Evolutionary conservation across 2,113 vertebrate genomes (phyloP).

Genomic region (Sander lucioperca): DNA sequence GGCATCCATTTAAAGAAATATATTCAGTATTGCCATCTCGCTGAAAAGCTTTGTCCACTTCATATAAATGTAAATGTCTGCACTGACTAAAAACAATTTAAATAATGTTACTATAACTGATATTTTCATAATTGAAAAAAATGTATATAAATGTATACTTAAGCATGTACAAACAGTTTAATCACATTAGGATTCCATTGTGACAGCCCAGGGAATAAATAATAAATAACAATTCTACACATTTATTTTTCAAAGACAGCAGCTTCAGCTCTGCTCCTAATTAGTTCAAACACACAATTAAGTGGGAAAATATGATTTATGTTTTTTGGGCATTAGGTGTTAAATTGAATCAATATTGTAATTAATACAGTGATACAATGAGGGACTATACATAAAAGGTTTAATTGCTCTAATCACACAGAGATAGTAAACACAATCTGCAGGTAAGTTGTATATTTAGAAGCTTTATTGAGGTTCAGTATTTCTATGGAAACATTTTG

Average conservation of each 20-base stretch:
- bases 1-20: conserved; percentile 26
- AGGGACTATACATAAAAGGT: conserved; percentile 56
- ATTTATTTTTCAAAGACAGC: conserved; percentile 74
- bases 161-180: conserved; percentile 67
- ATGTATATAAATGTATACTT: conserved; percentile 40
- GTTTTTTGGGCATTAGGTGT: conserved; percentile 76
- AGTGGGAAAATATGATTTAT: conserved; percentile 76
- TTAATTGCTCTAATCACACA: conserved; percentile 72
- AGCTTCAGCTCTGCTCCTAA: conserved; percentile 63
- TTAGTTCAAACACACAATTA: conserved; percentile 78
- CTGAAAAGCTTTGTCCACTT: conserved; percentile 54
- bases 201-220: conserved; percentile 79
- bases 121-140: conserved; percentile 43
- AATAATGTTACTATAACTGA: conserved; percentile 16
- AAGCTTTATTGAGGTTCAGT: neutral
- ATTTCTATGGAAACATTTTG: neutral
- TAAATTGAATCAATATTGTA: conserved; percentile 78
- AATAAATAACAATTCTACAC: conserved; percentile 71
- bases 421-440: conserved; percentile 61
- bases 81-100: neutral
- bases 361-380: conserved; percentile 71
- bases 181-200: conserved; percentile 57
- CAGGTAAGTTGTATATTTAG: conserved; percentile 24
- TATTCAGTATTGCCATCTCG: conserved; percentile 14
- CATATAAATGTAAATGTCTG: conserved; percentile 12